Evolutionary conservation across 2,113 vertebrate genomes (phyloP).

Genomic region (Mixornis gularis): DNA sequence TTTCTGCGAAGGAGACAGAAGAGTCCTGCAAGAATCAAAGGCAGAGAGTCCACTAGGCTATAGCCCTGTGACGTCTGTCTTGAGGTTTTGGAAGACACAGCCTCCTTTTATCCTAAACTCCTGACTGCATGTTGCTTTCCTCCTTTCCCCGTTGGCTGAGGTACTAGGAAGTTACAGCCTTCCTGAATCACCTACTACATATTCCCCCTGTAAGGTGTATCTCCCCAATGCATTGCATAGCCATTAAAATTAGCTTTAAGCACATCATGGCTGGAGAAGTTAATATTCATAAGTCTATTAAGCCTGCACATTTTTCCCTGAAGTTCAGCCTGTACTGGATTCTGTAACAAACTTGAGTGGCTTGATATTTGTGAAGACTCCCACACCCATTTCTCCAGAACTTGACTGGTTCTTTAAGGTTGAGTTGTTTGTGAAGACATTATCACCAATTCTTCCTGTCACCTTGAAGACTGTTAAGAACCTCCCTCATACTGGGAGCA

Average conservation of each 20-base stretch:
- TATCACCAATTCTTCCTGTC: not conserved
- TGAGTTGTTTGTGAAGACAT: not conserved
- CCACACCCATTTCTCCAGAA: not conserved
- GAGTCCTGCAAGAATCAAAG: not conserved
- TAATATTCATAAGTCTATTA: not conserved
- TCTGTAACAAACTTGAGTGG: rapidly evolving
- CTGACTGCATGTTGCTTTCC: not conserved
- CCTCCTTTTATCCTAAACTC: not conserved
- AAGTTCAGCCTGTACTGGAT: not conserved
- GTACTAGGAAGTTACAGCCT: not conserved
- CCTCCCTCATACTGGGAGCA: not conserved
- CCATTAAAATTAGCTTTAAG: not conserved
- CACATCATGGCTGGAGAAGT: not conserved
- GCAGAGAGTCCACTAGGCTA: not conserved
- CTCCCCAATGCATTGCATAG: no score
- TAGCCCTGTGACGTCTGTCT: not conserved
- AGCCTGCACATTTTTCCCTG: not conserved
- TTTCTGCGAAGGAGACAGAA: not conserved
- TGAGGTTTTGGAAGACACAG: not conserved
- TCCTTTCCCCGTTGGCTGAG: not conserved
- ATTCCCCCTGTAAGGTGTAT: not conserved
- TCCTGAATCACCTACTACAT: not conserved
- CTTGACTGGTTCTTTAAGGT: not conserved
- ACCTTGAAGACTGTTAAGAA: not conserved
- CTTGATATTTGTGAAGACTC: not conserved